These are phyloP conservation scores for Limnothrissa miodon DNA, from an alignment of 2,113 vertebrate species.

Conservation along the genomic window DNA sequence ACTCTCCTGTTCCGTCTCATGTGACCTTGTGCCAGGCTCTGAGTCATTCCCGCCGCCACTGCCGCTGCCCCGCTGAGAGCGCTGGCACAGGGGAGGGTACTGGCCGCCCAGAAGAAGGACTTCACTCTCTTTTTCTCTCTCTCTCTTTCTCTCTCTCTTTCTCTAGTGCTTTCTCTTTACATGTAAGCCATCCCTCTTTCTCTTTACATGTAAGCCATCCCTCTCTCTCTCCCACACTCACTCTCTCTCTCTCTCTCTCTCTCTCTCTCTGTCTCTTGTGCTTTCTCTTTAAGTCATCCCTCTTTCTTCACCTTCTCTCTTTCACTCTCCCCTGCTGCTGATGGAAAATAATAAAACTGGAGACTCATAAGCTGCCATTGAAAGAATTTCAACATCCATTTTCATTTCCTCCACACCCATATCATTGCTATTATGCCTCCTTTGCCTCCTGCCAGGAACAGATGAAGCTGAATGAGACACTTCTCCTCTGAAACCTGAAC, in stretches of 20 bases:
- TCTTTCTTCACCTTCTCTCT: not conserved
- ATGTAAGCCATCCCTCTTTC: not conserved
- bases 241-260: not conserved
- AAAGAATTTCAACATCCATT: slow-evolving; percentile 36
- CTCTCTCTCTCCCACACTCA: not conserved
- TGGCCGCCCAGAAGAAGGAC: not conserved
- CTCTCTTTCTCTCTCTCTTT: not conserved
- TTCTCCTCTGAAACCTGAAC: not conserved
- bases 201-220: no score
- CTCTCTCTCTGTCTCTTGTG: not conserved
- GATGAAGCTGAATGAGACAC: not conserved
- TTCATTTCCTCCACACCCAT: slow-evolving; percentile 38
- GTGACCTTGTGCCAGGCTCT: slow-evolving; percentile 44
- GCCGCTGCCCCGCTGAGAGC: slow-evolving; percentile 15
- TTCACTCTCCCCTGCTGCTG: slow-evolving; percentile 11
- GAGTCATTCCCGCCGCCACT: slow-evolving; percentile 21
- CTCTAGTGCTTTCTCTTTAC: not conserved
- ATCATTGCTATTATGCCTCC: not conserved
- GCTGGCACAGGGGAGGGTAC: not conserved
- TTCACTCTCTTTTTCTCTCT: slow-evolving; percentile 1
- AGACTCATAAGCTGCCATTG: slow-evolving; percentile 30
- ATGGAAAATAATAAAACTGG: slow-evolving; percentile 35
- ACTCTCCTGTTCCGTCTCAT: slow-evolving; percentile 40
- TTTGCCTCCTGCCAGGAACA: slow-evolving; percentile 11
- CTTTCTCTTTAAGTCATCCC: no score